Conservation (phyloP, 1,140 invertebrate genomes). For the Drosophila sturtevanti region DNA sequence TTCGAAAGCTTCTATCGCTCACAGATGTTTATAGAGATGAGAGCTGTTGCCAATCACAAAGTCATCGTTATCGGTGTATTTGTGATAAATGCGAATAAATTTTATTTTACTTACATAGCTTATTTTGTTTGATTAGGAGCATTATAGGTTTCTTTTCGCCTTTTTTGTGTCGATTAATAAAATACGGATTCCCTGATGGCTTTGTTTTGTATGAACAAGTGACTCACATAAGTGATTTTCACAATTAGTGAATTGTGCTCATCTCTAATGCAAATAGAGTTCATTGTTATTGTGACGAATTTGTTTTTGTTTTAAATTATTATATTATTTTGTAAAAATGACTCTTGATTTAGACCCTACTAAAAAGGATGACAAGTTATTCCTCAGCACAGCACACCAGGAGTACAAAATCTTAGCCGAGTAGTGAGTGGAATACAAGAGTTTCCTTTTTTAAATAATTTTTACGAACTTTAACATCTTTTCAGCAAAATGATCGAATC, state of each 20-base stretch:
- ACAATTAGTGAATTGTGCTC: neutral
- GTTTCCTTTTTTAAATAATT: neutral
- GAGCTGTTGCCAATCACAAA: neutral
- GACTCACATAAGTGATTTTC: too few relatives aligned
- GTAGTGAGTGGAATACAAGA: conserved; percentile 85
- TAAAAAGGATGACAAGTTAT: conserved; percentile 77
- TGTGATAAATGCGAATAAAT: too few relatives aligned
- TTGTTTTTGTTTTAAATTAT: conserved; percentile 30
- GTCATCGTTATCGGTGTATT: too few relatives aligned
- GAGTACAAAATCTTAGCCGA: conserved; percentile 91
- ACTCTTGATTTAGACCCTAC: conserved; percentile 68
- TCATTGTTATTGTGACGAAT: conserved; percentile 38
- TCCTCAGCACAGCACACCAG: conserved; percentile 84
- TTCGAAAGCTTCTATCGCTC: neutral
- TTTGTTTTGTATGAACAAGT: too few relatives aligned
- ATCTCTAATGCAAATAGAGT: conserved; percentile 12
- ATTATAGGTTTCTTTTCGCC: too few relatives aligned
- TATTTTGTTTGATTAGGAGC: too few relatives aligned
- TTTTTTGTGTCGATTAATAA: too few relatives aligned
- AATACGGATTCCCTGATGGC: too few relatives aligned
- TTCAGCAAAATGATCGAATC: conserved; percentile 91
- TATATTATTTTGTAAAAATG: conserved; percentile 39
- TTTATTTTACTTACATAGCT: too few relatives aligned
- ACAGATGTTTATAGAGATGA: neutral
- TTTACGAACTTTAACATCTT: conserved; percentile 70